These are phyloP conservation scores for Agrotis exclamationis DNA, from an alignment of 2,888 invertebrate genomes.

Conservation along the genomic window DNA sequence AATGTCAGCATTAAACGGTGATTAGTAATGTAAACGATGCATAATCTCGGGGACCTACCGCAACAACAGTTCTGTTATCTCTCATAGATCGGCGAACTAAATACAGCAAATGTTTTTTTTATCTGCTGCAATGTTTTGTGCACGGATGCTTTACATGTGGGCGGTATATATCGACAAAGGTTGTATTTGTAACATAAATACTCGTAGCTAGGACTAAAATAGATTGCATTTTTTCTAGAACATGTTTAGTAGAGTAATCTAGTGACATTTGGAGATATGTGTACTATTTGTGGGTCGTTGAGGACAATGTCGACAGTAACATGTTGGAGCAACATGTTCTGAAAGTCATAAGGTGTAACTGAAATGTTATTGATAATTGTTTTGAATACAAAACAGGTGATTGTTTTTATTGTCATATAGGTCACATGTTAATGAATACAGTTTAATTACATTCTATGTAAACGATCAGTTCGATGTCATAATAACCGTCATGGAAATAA, in stretches of 20 bases:
- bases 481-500: constrained; percentile 13
- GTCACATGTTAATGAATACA: constrained; percentile 21
- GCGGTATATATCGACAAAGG: constrained; percentile 54
- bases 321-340: neutral
- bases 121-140: constrained; percentile 37
- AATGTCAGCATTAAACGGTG: constrained; percentile 44
- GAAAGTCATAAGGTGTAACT: constrained; percentile 1
- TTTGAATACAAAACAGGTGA: constrained; percentile 3
- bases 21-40: constrained; percentile 68
- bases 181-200: constrained; percentile 55
- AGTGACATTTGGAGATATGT: constrained; percentile 39
- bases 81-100: constrained; percentile 61
- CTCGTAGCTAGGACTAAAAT: constrained; percentile 46
- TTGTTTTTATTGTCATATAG: constrained; percentile 15
- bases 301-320: constrained; percentile 2
- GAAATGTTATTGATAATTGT: constrained; percentile 8
- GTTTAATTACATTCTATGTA: constrained; percentile 23
- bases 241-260: constrained; percentile 34
- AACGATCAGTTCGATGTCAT: neutral
- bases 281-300: constrained; percentile 1
- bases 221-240: constrained; percentile 55
- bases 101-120: constrained; percentile 52
- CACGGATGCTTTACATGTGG: constrained; percentile 42
- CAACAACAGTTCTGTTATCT: constrained; percentile 69
- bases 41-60: constrained; percentile 71